Evolutionary conservation across 2,888 invertebrate species (phyloP).

Genomic region (Macropis europaea): DNA sequence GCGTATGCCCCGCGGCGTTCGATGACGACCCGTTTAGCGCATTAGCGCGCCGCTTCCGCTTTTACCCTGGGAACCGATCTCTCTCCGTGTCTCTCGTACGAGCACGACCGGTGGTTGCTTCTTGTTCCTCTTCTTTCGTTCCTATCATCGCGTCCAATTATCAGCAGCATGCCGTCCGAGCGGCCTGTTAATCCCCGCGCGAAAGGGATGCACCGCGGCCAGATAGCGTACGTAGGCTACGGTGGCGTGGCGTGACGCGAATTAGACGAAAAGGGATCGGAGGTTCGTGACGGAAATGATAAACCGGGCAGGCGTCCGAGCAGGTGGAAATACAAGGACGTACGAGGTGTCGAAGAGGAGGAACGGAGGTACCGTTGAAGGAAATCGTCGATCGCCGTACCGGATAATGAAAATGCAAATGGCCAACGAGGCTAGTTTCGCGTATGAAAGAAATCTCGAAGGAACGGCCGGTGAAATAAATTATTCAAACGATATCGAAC

Average conservation of each 20-base stretch:
- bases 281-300: constrained; percentile 49
- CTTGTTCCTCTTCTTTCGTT: constrained; percentile 37
- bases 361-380: constrained; percentile 35
- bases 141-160: constrained; percentile 67
- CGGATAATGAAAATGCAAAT: constrained; percentile 43
- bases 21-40: constrained; percentile 55
- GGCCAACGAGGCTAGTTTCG: not conserved
- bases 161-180: constrained; percentile 52
- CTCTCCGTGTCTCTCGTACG: constrained; percentile 13
- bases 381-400: constrained; percentile 19
- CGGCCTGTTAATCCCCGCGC: constrained; percentile 48
- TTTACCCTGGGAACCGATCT: constrained; percentile 62
- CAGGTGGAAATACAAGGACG: constrained; percentile 53
- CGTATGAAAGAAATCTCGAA: constrained; percentile 2
- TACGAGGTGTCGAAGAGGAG: constrained; percentile 5
- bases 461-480: constrained; percentile 19
- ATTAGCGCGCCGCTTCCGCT: constrained; percentile 57
- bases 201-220: constrained; percentile 34
- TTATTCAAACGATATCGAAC: constrained; percentile 16
- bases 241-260: constrained; percentile 32
- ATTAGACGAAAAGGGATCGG: constrained; percentile 17
- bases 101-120: constrained; percentile 3
- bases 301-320: constrained; percentile 15
- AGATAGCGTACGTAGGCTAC: constrained; percentile 10
- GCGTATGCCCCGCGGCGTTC: constrained; percentile 37